Percentiles rank a stretch among this genome's conserved stretches.
These are phyloP conservation scores for Polietes domitor DNA, from an alignment of 2,888 invertebrate genomes.

Conservation along the genomic window DNA sequence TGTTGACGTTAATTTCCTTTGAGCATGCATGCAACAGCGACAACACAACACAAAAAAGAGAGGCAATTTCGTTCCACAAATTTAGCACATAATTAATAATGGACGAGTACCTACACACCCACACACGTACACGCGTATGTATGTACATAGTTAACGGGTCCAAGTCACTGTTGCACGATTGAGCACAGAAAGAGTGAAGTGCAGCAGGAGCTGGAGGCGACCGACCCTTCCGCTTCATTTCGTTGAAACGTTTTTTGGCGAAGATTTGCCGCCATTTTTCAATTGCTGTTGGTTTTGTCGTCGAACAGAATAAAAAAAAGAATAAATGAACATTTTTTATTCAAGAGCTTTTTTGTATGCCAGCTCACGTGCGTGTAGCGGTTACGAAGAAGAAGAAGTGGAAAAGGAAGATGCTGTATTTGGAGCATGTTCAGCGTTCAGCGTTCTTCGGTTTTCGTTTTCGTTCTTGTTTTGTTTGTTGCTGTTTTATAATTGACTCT, in stretches of 20 bases:
- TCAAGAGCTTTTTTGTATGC: background rate
- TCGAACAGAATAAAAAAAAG: background rate
- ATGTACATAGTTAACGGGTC: background rate
- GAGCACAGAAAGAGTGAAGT: background rate
- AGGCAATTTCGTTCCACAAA: background rate
- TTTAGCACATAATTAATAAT: constrained; percentile 11
- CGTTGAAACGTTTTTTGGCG: too few species aligned
- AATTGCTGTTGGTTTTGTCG: background rate
- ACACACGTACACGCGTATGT: too few species aligned
- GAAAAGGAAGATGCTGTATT: background rate
- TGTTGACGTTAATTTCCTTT: background rate
- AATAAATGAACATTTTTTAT: background rate
- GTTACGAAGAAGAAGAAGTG: background rate
- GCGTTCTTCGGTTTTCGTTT: too few species aligned
- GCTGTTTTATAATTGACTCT: constrained; percentile 39
- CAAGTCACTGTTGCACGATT: background rate
- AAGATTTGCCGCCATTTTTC: constrained; percentile 23
- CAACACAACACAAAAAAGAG: background rate
- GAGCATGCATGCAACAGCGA: background rate
- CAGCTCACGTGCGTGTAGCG: constrained; percentile 25
- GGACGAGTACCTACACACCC: background rate
- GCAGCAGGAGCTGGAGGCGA: too few species aligned
- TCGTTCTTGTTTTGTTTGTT: background rate
- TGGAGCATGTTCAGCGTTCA: constrained; percentile 18
- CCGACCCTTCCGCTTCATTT: background rate